A percentile compares a stretch with the other conserved stretches of the same genome.
These are phyloP conservation scores for Drosophila nr. perissopoda DNA, from an alignment of 2,888 invertebrate species.

Conservation along the genomic window DNA sequence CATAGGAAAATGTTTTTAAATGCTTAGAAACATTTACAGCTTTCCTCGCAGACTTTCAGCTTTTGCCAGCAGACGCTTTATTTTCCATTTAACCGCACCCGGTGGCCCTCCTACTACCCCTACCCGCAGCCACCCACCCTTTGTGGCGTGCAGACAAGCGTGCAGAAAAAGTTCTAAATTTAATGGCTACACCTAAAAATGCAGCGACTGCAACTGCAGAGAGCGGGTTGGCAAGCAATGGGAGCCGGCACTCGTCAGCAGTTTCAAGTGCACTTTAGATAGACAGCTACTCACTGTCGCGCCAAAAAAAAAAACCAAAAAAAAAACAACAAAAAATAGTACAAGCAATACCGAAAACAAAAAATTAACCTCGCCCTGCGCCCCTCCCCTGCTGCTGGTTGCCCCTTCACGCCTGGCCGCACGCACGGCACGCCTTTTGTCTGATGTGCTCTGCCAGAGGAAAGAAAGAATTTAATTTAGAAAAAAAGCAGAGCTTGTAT, in stretches of 20 bases:
- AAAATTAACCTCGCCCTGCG: constrained; percentile 33
- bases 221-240: background rate
- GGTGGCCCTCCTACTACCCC: constrained; percentile 36
- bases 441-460: constrained; percentile 47
- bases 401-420: constrained; percentile 69
- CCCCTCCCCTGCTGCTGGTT: constrained; percentile 1
- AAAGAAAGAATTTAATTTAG: constrained; percentile 19
- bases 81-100: constrained; percentile 75
- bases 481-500: background rate
- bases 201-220: constrained; percentile 70
- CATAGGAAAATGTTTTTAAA: background rate
- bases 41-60: constrained; percentile 47
- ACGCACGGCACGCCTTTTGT: constrained; percentile 75
- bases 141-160: constrained; percentile 76
- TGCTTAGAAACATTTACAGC: constrained; percentile 18
- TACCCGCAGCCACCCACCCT: constrained; percentile 14
- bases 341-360: constrained; percentile 20
- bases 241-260: constrained; percentile 49
- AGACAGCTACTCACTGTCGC: constrained; percentile 57
- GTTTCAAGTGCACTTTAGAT: constrained; percentile 74
- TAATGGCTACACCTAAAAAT: constrained; percentile 81
- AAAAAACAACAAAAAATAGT: background rate
- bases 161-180: constrained; percentile 78
- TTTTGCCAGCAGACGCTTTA: constrained; percentile 66
- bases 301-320: constrained; percentile 33